Conservation (phyloP, 2,113 vertebrate genomes). For the Chrysochloris asiatica region DNA sequence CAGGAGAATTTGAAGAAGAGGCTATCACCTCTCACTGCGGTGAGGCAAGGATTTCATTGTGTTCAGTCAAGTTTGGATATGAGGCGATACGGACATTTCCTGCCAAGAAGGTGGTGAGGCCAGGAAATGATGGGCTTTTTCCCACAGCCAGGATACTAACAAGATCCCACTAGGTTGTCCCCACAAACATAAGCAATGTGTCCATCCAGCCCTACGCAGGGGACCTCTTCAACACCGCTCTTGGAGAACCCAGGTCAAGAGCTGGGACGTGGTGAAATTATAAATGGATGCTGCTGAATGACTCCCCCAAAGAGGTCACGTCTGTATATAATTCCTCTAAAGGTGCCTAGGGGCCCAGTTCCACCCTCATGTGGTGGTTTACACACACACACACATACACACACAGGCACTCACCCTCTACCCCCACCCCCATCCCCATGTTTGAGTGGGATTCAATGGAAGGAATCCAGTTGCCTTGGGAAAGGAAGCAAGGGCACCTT, state of each 20-base stretch:
- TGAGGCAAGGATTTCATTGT: not conserved
- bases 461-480: not conserved
- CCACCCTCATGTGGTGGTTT: not conserved
- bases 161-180: not conserved
- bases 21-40: not conserved
- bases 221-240: too few relatives aligned
- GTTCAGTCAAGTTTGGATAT: not conserved
- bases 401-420: not conserved
- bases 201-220: not conserved
- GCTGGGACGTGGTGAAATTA: not conserved
- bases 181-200: not conserved
- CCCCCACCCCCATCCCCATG: not conserved
- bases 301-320: not conserved
- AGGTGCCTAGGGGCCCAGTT: not conserved
- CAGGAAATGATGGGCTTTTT: not conserved
- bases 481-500: not conserved
- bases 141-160: not conserved
- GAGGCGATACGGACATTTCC: not conserved
- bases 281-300: not conserved
- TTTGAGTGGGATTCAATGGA: too few relatives aligned
- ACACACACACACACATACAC: too few relatives aligned
- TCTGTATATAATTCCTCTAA: not conserved
- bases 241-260: not conserved
- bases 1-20: not conserved
- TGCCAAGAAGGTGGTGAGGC: not conserved